Base-by-base conservation (phyloP, 2,888 invertebrate species). In the Vanessa cardui region DNA sequence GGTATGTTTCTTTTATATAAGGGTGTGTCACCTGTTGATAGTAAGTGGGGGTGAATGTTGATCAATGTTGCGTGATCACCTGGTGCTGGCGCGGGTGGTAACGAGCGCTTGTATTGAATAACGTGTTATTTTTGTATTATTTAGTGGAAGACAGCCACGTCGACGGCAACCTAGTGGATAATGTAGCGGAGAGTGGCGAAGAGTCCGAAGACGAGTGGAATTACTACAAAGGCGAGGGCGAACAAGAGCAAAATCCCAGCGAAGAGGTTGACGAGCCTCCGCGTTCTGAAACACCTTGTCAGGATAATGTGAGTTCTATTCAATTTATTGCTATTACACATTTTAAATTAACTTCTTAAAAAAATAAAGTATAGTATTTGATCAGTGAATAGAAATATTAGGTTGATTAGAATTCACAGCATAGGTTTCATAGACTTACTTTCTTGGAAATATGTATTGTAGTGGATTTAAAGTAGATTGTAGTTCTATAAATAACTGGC, bases 151-250 rank as follows among this genome's bases (percentile, higher is more conserved):
- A 86, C 76, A 83, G 88, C 89, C 90, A 91, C 86, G 87, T 89
- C 76, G 92, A 90, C 88, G 92, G 89, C 77, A 86, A 84, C 77
- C 82, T 94, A 85, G 93, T 94, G 89, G 96, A 95, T 92, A 95
- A 95, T 94, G 95, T 95, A 94, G 95, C 93, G 82, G 96, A 96
- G 87, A 96, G 94, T 80, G 95, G 95, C 80, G 96, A 96, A 77
- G 96, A 96, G 76, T 96, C 96, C 76, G 97, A 97, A 90, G 97
- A 97, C 95, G 97, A 97, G 95, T 97, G 96, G 97, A 96, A 97
- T 87, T 97, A 96, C 85, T 95, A 94, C 86, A 94, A 95, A 83
- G 94, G 95, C 77, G 95, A 95, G 80, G 94, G 94, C 72, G 94
- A 95, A 73, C 94, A 85, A 78, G 94, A 94, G 78, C 92, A 93